A percentile compares a stretch with the other conserved stretches of the same genome.
Conservation (phyloP, 2,888 invertebrate species). For the Thumatha senex region DNA sequence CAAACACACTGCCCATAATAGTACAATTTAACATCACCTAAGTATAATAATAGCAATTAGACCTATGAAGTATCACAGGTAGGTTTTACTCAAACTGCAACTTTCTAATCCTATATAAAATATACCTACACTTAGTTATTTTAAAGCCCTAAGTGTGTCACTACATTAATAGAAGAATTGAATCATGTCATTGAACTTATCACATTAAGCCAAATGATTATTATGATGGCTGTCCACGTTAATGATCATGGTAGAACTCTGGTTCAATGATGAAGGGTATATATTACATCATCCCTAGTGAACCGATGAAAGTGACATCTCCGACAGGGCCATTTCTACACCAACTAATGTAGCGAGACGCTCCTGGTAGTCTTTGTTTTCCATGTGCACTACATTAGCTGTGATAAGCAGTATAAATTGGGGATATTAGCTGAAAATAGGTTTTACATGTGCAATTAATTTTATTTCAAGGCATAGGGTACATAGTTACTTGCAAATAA, state of each 20-base stretch:
- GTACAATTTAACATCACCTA: constrained; percentile 37
- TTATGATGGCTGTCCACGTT: no score
- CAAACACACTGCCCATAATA: constrained; percentile 24
- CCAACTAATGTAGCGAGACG: no score
- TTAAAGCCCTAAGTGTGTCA: constrained; percentile 16
- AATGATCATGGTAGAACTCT: no score
- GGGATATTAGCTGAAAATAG: constrained; percentile 22
- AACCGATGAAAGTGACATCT: no score
- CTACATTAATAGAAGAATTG: no score
- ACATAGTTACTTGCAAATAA: constrained; percentile 33
- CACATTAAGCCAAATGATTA: no score
- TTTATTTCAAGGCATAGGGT: constrained; percentile 28
- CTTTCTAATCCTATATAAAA: constrained; percentile 18
- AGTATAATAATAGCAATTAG: constrained; percentile 30
- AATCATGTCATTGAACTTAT: no score
- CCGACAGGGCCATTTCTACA: no score
- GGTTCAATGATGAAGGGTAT: no score
- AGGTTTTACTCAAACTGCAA: constrained; percentile 33
- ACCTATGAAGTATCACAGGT: constrained; percentile 43
- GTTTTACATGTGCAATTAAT: constrained; percentile 31
- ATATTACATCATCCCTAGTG: no score
- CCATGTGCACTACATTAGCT: constrained; percentile 17
- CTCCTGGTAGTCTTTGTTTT: constrained; percentile 9
- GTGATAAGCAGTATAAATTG: constrained; percentile 9
- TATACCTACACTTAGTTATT: constrained; percentile 10